Conservation (phyloP, 2,797 vertebrate genomes). For the Bradypodion ventrale region DNA sequence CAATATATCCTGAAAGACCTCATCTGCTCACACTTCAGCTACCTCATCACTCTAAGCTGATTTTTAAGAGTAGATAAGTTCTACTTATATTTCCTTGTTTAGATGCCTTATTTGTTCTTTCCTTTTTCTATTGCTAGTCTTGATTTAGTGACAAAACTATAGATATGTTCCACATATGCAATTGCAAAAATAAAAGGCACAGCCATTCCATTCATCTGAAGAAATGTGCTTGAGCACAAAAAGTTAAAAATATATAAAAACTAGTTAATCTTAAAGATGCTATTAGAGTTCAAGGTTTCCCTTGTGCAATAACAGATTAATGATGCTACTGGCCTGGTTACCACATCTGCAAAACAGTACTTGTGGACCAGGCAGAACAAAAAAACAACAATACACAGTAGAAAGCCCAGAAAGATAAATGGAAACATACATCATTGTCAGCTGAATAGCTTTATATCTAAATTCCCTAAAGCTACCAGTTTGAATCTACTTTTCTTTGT, state of each 20-base stretch:
- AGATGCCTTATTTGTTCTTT: background rate
- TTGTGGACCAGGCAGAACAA: background rate
- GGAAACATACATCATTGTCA: background rate
- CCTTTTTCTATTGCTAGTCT: background rate
- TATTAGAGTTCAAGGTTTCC: too few relatives aligned
- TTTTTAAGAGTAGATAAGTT: background rate
- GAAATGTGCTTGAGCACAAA: too few relatives aligned
- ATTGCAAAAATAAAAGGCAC: background rate
- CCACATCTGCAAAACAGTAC: background rate
- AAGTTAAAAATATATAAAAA: too few relatives aligned
- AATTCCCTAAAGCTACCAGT: background rate
- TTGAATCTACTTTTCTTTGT: conserved; percentile 11
- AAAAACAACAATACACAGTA: background rate
- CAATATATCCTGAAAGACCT: background rate
- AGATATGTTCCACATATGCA: background rate
- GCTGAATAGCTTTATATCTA: background rate
- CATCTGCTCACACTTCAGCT: background rate
- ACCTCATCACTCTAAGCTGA: background rate
- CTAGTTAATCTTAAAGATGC: too few relatives aligned
- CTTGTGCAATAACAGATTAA: too few relatives aligned
- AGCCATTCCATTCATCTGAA: too few relatives aligned
- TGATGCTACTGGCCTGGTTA: too few relatives aligned
- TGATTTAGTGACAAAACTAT: background rate
- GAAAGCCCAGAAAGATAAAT: background rate
- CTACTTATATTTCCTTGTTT: background rate